Evolutionary conservation across 2,113 vertebrate species (phyloP).

Genomic region (Labrus mixtus): DNA sequence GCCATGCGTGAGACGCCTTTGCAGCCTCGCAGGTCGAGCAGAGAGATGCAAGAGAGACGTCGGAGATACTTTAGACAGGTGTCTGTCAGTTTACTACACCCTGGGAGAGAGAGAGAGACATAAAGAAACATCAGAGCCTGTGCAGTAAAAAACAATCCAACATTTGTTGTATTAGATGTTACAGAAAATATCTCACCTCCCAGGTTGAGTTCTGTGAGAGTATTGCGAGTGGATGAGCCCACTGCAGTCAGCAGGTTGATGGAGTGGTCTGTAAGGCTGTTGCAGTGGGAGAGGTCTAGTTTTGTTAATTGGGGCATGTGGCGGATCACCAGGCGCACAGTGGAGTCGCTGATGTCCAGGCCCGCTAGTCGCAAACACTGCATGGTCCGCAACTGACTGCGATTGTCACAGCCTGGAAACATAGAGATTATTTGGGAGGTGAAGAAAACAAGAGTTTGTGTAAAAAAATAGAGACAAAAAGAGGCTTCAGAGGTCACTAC

Average conservation of each 20-base stretch:
- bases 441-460: neutral
- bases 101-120: conserved; percentile 75
- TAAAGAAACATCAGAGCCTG: neutral
- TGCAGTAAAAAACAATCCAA: neutral
- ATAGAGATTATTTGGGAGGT: neutral
- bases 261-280: conserved; percentile 94
- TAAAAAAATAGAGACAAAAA: too few species aligned
- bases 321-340: conserved; percentile 95
- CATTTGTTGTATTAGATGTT: neutral
- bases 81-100: conserved; percentile 97
- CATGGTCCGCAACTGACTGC: conserved; percentile 95
- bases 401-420: conserved; percentile 93
- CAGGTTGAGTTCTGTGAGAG: conserved; percentile 95
- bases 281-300: conserved; percentile 97
- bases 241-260: conserved; percentile 96
- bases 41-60: conserved; percentile 91
- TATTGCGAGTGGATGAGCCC: conserved; percentile 96
- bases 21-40: conserved; percentile 94
- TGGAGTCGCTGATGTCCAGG: conserved; percentile 94
- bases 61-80: conserved; percentile 92
- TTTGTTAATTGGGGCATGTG: conserved; percentile 97
- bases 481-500: neutral
- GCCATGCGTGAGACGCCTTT: conserved; percentile 95
- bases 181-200: conserved; percentile 82
- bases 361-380: conserved; percentile 94